A percentile compares a stretch with the other conserved stretches of the same genome.
These are phyloP conservation scores for Oryzias sinensis DNA, from an alignment of 2,797 vertebrate genomes.

Conservation along the genomic window DNA sequence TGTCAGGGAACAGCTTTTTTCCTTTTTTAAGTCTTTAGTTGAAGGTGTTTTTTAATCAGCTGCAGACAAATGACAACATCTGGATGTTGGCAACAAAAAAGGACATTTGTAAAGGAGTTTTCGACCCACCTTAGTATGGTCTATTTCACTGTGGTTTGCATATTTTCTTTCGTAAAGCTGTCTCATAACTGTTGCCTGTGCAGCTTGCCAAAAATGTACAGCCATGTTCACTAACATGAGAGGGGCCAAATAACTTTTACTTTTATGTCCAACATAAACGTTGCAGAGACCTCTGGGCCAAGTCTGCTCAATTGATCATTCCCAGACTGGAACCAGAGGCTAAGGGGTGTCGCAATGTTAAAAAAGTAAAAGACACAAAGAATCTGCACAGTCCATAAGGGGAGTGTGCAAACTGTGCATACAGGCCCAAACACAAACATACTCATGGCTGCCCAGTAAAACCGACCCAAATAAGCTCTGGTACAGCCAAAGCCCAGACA, in stretches of 20 bases:
- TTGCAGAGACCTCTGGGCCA: conserved; percentile 26
- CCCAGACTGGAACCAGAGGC: conserved; percentile 46
- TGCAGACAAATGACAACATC: conserved; percentile 55
- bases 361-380: conserved; percentile 10
- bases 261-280: conserved; percentile 46
- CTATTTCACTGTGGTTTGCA: conserved; percentile 14
- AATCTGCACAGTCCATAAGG: conserved; percentile 9
- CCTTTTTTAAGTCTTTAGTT: conserved; percentile 43
- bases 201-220: conserved; percentile 19
- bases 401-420: conserved; percentile 22
- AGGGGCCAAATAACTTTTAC: conserved; percentile 19
- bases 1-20: conserved; percentile 20
- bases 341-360: conserved; percentile 39
- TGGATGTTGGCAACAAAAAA: conserved; percentile 19
- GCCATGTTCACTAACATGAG: conserved; percentile 30
- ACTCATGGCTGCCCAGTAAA: conserved; percentile 48
- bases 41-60: conserved; percentile 62
- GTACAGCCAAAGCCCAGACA: conserved; percentile 45
- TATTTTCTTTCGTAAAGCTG: conserved; percentile 15
- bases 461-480: conserved; percentile 37
- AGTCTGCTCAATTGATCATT: conserved; percentile 48
- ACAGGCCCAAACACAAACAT: conserved; percentile 43
- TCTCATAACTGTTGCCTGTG: conserved; percentile 17
- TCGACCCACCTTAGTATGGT: conserved; percentile 34
- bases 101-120: conserved; percentile 41